A percentile compares a stretch with the other conserved stretches of the same genome.
Conservation (phyloP, 2,113 vertebrate species). For the Nesoenas mayeri region DNA sequence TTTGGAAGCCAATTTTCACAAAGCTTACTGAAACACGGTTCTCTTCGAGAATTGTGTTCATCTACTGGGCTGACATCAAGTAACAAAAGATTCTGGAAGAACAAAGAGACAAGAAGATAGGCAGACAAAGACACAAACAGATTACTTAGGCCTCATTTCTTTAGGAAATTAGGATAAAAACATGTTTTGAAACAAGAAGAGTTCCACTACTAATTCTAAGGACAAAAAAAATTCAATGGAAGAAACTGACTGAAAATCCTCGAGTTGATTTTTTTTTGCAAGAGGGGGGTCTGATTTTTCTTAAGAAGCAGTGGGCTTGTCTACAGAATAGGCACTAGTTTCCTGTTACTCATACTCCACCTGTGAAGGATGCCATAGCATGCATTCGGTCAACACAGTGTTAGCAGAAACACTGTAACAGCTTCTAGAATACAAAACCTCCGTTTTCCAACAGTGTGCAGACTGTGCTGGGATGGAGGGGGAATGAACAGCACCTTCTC, state of each 20-base stretch:
- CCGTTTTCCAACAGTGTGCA: neutral
- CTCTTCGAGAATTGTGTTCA: neutral
- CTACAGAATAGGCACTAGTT: neutral
- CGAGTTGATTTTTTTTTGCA: neutral
- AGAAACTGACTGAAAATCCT: slow-evolving; percentile 4
- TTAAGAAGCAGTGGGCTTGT: neutral
- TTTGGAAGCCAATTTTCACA: neutral
- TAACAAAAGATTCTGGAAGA: neutral
- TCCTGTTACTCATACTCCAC: slow-evolving; percentile 43
- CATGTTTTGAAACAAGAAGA: neutral
- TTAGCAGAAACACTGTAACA: neutral
- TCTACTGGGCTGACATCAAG: neutral
- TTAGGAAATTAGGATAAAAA: neutral
- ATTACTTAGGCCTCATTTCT: neutral
- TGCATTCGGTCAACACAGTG: neutral
- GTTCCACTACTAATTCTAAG: neutral
- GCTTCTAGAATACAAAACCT: slow-evolving; percentile 36
- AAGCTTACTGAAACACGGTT: neutral
- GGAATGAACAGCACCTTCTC: neutral
- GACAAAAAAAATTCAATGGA: neutral
- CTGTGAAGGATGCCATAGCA: neutral
- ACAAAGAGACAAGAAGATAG: neutral
- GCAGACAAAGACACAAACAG: neutral
- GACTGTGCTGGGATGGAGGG: neutral
- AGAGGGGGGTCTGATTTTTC: neutral